Evolutionary conservation across 2,888 invertebrate species (phyloP).

Genomic region (Pherbina coryleti): DNA sequence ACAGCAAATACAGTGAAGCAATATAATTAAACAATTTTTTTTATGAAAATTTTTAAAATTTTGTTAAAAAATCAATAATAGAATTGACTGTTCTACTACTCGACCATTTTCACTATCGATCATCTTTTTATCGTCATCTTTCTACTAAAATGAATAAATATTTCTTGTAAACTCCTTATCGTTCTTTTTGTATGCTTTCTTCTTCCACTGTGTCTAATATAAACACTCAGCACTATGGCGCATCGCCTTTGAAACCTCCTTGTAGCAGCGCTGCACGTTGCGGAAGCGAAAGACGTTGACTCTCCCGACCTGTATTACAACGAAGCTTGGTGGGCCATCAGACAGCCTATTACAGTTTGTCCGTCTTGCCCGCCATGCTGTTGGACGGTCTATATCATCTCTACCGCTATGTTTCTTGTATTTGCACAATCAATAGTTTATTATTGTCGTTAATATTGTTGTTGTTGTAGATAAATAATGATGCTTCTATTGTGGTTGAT

Average conservation of each 20-base stretch:
- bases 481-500: background rate
- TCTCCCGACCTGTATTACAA: slow-evolving; percentile 21
- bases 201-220: background rate
- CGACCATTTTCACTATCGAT: too few species aligned
- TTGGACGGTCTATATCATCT: background rate
- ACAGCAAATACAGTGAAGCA: too few species aligned
- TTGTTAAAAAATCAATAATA: too few species aligned
- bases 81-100: too few species aligned
- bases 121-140: too few species aligned
- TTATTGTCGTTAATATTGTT: background rate
- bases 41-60: too few species aligned
- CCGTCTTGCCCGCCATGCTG: background rate
- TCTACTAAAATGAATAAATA: too few species aligned
- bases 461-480: background rate
- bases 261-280: background rate
- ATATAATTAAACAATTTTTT: too few species aligned
- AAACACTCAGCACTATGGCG: background rate
- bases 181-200: too few species aligned
- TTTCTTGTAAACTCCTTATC: too few species aligned
- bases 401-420: background rate
- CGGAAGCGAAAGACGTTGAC: slow-evolving; percentile 24
- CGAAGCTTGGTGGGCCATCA: background rate
- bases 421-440: slow-evolving; percentile 19
- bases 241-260: slow-evolving; percentile 20
- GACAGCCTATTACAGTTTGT: background rate